Conservation (phyloP, 2,888 invertebrate genomes). For the Coronaproctus castanopsis region DNA sequence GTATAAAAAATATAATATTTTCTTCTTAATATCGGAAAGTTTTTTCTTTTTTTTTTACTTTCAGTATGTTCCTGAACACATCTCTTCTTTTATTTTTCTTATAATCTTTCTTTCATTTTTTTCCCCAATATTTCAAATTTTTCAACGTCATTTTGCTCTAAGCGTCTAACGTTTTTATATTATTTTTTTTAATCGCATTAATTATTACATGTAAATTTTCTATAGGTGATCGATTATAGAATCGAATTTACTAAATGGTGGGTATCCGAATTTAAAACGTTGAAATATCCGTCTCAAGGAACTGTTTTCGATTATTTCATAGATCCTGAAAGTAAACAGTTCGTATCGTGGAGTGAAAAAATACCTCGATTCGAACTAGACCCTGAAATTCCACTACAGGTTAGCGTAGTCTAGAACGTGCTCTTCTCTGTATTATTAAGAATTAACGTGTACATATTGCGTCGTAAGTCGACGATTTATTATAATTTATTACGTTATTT, state of each 20-base stretch:
- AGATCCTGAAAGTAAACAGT: conserved; percentile 73
- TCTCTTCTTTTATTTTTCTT: too few relatives aligned
- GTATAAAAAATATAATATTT: too few relatives aligned
- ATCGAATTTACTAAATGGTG: conserved; percentile 92
- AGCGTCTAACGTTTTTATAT: too few relatives aligned
- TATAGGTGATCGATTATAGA: conserved; percentile 36
- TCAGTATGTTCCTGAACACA: too few relatives aligned
- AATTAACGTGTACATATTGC: conserved; percentile 5
- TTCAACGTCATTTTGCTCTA: too few relatives aligned
- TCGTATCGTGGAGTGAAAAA: conserved; percentile 72
- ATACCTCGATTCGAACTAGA: conserved; percentile 80
- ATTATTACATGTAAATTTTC: too few relatives aligned
- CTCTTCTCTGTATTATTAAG: not conserved
- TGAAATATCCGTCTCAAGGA: conserved; percentile 77
- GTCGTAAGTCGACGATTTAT: not conserved
- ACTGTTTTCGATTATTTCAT: conserved; percentile 91
- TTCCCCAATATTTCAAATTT: too few relatives aligned
- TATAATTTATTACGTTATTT: conserved; percentile 5
- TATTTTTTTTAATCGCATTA: too few relatives aligned
- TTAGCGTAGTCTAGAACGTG: conserved; percentile 25
- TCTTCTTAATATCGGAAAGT: too few relatives aligned
- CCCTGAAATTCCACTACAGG: conserved; percentile 73
- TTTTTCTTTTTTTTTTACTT: too few relatives aligned
- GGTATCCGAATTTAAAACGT: conserved; percentile 83
- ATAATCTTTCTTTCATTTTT: too few relatives aligned